Evolutionary conservation across 2,113 vertebrate genomes (phyloP), one percentile per base, ranked within the genome.

Genomic region (Nycticorax nycticorax): DNA sequence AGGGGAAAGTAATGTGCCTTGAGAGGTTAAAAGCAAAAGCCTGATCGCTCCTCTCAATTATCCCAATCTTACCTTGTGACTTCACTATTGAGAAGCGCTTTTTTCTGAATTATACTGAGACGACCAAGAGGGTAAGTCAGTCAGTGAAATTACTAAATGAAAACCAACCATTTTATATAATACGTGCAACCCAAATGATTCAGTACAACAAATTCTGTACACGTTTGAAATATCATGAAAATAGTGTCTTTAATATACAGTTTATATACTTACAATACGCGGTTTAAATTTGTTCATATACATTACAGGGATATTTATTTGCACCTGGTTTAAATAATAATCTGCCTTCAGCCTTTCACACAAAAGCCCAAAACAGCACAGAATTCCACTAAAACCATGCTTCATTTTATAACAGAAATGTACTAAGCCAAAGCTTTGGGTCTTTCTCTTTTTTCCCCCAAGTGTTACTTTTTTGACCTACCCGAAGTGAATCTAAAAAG

Each of bases 231-330:
- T 97, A 96, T 93, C 97, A 98, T 96, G 96, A 98, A 98, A 98
- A 98, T 98, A 98, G 90, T 96, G 91, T 97, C 95, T 98, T 97
- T 98, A 98, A 97, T 97, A 96, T 97, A 97, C 96, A 97, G 94
- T 96, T 96, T 91, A 96, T 87, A 96, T 85, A 96, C 95, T 96
- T 97, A 97, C 97, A 98, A 96, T 96, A 96, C 4, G 2, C 41
- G 0, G 94, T 77, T 96, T 94, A 92, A 87, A 95, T 96, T 97
- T 96, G 89, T 98, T 97, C 94, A 96, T 96, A 85, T 96, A 97
- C 85, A 97, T 97, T 96, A 96, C 63, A 93, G 92, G 91, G 83
- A 94, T 95, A 97, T 95, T 97, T 95, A 78, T 96, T 97, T 96
- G 96, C 96, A 97, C 86, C 96, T 95, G 95, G 81, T 97, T 98